Base-by-base conservation (phyloP, 53 echinoderm and acorn worm species). In the Arbacia lixula region DNA sequence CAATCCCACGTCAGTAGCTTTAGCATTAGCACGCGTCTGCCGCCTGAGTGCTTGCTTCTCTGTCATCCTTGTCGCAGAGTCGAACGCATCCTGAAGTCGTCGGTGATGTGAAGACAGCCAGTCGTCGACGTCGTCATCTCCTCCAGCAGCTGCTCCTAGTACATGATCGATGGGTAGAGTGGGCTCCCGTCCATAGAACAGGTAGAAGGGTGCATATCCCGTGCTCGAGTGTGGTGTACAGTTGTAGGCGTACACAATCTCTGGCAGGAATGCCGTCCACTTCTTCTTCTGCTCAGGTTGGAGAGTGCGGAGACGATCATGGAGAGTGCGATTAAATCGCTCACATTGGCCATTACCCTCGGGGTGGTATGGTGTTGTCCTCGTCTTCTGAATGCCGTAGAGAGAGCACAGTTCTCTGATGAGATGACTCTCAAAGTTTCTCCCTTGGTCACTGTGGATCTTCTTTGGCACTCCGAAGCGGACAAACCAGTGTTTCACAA, bases 371-470 rank as follows among this genome's bases (percentile, higher is more conserved):
- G 72, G 53, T 12, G 69, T 35, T 6, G 40, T 69, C 34, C 73
- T 50, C 12, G 52, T 73, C 73, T 94, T 94, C 19, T 65, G 8
- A 2, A 91, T 84, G 3, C 87, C 83, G 61, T 91, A 91, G 51
- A 91, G 32, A 6, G 29, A 0, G 32, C 91, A 91, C 12, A 91
- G 57, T 5, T 91, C 72, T 36, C 33, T 43, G 25, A 92, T 88
- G 54, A 95, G 30, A 1, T 33, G 61, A 28, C 92, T 90, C 56
- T 95, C 95, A 35, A 95, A 95, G 66, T 92, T 92, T 20, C 86
- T 49, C 5, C 92, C 92, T 50, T 95, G 95, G 68, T 95, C 95
- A 41, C 90, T 90, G 43, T 92, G 95, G 30, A 90, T 54, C 25
- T 77, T 46, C 9, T 37, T 34, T 11, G 92, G 95, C 6, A 95